A percentile compares a stretch with the other conserved stretches of the same genome.
Conservation (phyloP, 2,113 vertebrate species). For the Pantherophis guttatus region DNA sequence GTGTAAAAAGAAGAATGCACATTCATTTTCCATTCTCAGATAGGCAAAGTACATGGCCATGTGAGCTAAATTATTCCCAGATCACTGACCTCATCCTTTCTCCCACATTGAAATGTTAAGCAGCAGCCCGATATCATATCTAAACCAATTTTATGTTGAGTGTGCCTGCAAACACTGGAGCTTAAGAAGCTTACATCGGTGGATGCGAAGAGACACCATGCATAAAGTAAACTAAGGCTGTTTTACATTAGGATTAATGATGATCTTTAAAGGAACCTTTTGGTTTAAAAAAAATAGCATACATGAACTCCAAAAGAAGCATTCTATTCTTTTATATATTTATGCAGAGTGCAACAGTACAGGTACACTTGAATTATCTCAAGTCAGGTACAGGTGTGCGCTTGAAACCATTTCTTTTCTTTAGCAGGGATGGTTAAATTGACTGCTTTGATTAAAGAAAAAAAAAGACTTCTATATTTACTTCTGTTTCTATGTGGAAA, state of each 20-base stretch:
- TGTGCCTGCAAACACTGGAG: neutral
- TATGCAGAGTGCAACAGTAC: neutral
- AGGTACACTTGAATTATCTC: neutral
- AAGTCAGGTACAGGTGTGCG: neutral
- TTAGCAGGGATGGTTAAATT: neutral
- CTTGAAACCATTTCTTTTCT: neutral
- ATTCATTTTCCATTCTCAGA: neutral
- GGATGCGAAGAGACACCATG: neutral
- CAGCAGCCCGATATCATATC: neutral
- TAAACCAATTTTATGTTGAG: neutral
- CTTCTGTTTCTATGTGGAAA: neutral
- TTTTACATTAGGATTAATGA: conserved; percentile 4
- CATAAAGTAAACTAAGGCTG: neutral
- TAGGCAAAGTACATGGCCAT: neutral
- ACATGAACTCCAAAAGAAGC: neutral
- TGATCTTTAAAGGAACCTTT: neutral
- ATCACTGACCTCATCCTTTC: neutral
- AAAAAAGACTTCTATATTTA: neutral
- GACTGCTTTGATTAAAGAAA: neutral
- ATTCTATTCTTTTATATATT: neutral
- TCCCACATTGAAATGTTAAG: neutral
- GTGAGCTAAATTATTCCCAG: neutral
- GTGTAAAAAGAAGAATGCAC: neutral
- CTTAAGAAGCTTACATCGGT: neutral
- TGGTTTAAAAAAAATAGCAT: neutral